Evolutionary conservation across 2,888 invertebrate genomes (phyloP), one percentile per base, ranked within the genome.

Genomic region (Phengaris alcon): DNA sequence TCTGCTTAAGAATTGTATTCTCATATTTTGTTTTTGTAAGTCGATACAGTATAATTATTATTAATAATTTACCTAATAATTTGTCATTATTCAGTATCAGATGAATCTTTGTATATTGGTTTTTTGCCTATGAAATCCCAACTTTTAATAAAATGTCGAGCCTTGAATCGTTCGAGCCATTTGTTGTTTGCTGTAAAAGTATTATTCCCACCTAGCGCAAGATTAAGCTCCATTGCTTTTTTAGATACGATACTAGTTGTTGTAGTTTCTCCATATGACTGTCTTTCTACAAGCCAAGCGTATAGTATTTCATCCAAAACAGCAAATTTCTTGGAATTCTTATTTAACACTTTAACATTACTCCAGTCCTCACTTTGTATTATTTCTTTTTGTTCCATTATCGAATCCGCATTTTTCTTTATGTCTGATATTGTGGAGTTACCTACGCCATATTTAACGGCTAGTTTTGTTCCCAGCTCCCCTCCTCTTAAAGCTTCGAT

Each of bases 371-470:
- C 64, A 76, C 77, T 79, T 74, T 81, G 79, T 78, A 81, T 80
- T 77, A 82, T 81, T 78, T 81, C 79, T 77, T 81, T 75, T 80
- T 81, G 80, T 59, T 81, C 78, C 79, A 79, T 80, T 73, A 82
- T 79, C 77, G 78, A 78, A 79, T 81, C 78, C 35, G 76, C 79
- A 80, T 81, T 81, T 77, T 79, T 81, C 76, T 81, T 81, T 77
- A 82, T 81, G 78, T 82, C 82, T 79, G 79, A 80, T 76, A 82
- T 81, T 76, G 80, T 82, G 77, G 81, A 81, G 74, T 78, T 80
- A 76, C 80, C 82, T 75, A 82, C 82, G 78, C 79, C 82, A 80
- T 82, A 83, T 74, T 79, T 79, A 76, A 78, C 76, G 75, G 81
- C 80, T 77, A 82, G 79, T 77, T 79, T 82, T 77, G 78, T 75